Percentiles rank a stretch among this genome's conserved stretches.
phyloP scores from a whole-genome alignment of 2,888 invertebrate species.

The Lasioglossum leucozonium region DNA sequence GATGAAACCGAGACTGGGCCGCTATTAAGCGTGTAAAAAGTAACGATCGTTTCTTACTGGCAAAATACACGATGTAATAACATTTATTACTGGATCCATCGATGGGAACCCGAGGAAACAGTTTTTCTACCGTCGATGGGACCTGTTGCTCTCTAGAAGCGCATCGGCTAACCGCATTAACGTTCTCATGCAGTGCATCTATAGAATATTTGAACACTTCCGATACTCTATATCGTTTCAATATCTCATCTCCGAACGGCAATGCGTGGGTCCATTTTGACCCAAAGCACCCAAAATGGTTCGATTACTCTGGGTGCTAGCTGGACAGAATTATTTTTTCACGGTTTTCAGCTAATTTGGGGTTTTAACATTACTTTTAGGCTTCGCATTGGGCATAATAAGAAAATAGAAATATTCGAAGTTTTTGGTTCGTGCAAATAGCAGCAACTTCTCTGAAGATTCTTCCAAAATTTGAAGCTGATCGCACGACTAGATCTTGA shows the following conservation, averaged over 20 bases:
- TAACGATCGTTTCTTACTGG: background rate
- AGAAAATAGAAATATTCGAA: no score
- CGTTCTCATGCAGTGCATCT: background rate
- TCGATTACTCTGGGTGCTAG: background rate
- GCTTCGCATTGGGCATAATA: no score
- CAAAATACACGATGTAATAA: background rate
- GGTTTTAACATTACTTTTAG: background rate
- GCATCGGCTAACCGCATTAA: background rate
- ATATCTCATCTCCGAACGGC: background rate
- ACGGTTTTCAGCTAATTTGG: background rate
- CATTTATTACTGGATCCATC: background rate
- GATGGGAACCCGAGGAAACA: background rate
- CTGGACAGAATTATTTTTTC: background rate
- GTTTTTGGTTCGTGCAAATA: no score
- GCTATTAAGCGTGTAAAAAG: slow-evolving; percentile 3
- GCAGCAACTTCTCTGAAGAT: no score
- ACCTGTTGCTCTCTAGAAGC: background rate
- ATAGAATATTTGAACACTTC: background rate
- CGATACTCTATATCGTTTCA: background rate
- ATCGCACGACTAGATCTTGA: background rate
- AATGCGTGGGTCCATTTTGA: background rate
- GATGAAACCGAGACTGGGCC: slow-evolving; percentile 4
- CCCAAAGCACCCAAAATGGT: no score
- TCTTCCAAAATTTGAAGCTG: background rate
- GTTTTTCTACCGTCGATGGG: background rate